Percentiles rank a stretch among this genome's conserved stretches.
phyloP scores from a whole-genome alignment of 2,113 vertebrate species.

The Electrona antarctica region DNA sequence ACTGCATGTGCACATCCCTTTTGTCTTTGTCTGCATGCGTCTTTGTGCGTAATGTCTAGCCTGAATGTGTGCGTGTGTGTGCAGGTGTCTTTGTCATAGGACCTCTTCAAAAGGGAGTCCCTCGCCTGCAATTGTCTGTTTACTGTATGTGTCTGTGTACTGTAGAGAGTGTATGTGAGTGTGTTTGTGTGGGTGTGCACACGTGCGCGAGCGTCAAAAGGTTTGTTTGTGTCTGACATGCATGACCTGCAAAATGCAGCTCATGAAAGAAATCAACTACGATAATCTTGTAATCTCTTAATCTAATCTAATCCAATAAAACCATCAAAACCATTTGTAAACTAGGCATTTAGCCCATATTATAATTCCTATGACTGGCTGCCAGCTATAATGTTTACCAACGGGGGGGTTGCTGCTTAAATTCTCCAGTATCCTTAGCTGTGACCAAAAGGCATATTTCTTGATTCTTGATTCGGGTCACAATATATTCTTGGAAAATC shows the following conservation, averaged over 20 bases:
- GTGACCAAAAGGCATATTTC: background rate
- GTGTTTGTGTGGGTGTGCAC: conserved; percentile 3
- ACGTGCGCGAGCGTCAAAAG: conserved; percentile 8
- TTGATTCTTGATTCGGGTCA: conserved; percentile 6
- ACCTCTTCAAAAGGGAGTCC: too few species aligned
- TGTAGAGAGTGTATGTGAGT: background rate
- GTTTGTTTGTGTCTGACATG: background rate
- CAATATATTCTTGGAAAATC: conserved; percentile 23
- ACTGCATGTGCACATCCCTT: conserved; percentile 36
- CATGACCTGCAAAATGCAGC: conserved; percentile 17
- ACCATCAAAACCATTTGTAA: conserved; percentile 4
- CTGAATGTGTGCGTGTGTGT: background rate
- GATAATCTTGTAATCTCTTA: conserved; percentile 39
- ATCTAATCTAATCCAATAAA: conserved; percentile 18
- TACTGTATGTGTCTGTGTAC: background rate
- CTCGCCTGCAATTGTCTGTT: background rate
- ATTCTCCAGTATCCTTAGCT: too few species aligned
- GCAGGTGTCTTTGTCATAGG: background rate
- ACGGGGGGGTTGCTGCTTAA: too few species aligned
- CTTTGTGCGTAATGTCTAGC: conserved; percentile 54
- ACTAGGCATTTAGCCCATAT: conserved; percentile 14
- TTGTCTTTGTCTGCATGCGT: conserved; percentile 56
- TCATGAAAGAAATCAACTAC: conserved; percentile 34
- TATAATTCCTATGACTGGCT: conserved; percentile 24
- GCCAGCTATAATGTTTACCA: background rate